Percentiles rank a stretch among this genome's conserved stretches.
These are phyloP conservation scores for Trichopria drosophilae DNA, from an alignment of 2,888 invertebrate genomes.

Conservation along the genomic window DNA sequence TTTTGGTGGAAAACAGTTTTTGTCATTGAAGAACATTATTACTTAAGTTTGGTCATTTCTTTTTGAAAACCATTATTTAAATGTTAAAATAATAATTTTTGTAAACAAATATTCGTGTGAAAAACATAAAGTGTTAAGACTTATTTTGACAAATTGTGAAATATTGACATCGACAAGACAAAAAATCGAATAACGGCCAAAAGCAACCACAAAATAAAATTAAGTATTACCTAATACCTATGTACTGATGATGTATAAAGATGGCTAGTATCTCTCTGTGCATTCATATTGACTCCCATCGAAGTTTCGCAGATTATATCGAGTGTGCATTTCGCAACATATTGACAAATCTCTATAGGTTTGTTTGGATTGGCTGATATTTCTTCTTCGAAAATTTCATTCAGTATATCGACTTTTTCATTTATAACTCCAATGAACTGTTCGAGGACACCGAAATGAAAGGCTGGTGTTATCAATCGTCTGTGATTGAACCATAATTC, in stretches of 20 bases:
- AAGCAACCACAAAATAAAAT: too few species aligned
- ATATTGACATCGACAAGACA: too few species aligned
- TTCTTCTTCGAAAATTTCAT: constrained; percentile 44
- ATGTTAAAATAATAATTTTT: too few species aligned
- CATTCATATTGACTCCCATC: constrained; percentile 65
- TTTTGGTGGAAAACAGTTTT: too few species aligned
- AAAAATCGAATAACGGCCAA: too few species aligned
- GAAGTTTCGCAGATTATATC: constrained; percentile 66
- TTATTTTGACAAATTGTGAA: too few species aligned
- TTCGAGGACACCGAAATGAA: constrained; percentile 61
- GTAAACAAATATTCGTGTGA: too few species aligned
- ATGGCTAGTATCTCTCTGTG: constrained; percentile 58
- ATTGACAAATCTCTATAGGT: constrained; percentile 60
- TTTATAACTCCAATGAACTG: constrained; percentile 60
- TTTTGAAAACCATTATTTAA: too few species aligned
- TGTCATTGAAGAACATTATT: too few species aligned
- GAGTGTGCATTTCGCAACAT: constrained; percentile 60
- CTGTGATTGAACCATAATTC: constrained; percentile 61
- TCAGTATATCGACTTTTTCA: constrained; percentile 60
- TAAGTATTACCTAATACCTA: too few species aligned
- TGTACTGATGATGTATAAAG: constrained; percentile 62
- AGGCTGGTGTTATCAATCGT: constrained; percentile 62
- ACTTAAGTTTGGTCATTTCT: too few species aligned
- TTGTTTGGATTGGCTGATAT: constrained; percentile 33
- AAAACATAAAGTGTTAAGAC: too few species aligned